Percentiles rank a stretch among this genome's conserved stretches.
Conservation (phyloP, 2,888 invertebrate species). For the Epinotia ramella region DNA sequence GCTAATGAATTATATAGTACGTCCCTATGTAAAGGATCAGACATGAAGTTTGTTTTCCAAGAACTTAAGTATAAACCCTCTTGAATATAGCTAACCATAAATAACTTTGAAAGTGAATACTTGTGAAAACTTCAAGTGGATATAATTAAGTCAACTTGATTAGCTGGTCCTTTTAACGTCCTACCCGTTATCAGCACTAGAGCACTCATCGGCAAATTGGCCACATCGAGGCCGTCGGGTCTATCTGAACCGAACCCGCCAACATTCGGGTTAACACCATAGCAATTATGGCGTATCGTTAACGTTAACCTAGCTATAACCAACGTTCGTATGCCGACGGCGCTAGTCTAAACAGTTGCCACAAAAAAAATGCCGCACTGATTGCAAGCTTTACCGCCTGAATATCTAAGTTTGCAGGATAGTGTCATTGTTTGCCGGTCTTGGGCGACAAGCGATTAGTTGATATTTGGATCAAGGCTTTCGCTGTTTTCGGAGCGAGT, state of each 20-base stretch:
- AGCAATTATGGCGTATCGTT: constrained; percentile 39
- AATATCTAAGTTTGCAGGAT: constrained; percentile 8
- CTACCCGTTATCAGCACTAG: constrained; percentile 15
- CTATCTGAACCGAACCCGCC: constrained; percentile 15
- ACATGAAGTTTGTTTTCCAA: not conserved
- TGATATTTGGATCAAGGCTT: constrained; percentile 40
- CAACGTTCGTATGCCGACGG: constrained; percentile 1
- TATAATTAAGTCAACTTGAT: not conserved
- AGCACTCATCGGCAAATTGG: constrained; percentile 22
- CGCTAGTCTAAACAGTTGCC: not conserved
- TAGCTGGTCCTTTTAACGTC: constrained; percentile 1
- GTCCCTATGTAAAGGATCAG: not conserved
- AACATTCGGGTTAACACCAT: constrained; percentile 37
- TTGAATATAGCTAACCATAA: not conserved
- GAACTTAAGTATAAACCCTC: not conserved
- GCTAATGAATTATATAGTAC: not conserved
- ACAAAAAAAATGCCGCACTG: not conserved
- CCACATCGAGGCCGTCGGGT: constrained; percentile 2
- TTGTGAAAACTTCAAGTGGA: not conserved
- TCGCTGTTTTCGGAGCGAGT: constrained; percentile 32
- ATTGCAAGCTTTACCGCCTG: constrained; percentile 1
- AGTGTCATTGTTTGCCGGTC: constrained; percentile 34
- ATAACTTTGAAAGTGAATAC: not conserved
- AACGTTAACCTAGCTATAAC: constrained; percentile 35
- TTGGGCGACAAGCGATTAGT: constrained; percentile 16